Percentiles rank a stretch among this genome's conserved stretches.
These are phyloP conservation scores for Drosophila histrio DNA, from an alignment of 2,888 invertebrate genomes.

Conservation along the genomic window DNA sequence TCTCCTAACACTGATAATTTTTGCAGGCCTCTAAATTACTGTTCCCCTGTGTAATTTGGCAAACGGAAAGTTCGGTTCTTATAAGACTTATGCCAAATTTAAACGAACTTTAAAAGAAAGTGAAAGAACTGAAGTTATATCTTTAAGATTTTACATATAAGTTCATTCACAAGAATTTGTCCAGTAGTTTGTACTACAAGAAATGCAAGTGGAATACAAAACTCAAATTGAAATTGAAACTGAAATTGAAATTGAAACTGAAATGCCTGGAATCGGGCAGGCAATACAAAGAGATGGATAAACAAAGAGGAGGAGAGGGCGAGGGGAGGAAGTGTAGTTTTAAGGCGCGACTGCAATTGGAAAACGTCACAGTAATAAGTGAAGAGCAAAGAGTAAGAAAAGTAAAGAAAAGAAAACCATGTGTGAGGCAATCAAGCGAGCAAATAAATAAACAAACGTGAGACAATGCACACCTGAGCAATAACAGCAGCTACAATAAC, in stretches of 20 bases:
- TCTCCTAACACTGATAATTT: no score
- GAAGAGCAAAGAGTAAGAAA: constrained; percentile 1
- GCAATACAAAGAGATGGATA: background rate
- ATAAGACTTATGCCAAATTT: no score
- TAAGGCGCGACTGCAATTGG: constrained; percentile 46
- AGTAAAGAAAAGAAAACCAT: constrained; percentile 22
- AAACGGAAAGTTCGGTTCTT: no score
- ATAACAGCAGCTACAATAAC: constrained; percentile 38
- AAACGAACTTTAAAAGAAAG: no score
- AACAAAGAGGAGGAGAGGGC: background rate
- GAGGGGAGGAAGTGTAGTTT: background rate
- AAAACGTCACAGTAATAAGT: constrained; percentile 37
- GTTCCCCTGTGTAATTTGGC: no score
- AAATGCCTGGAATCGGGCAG: background rate
- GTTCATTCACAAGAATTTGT: background rate
- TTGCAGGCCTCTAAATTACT: no score
- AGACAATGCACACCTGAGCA: constrained; percentile 74
- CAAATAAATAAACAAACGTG: constrained; percentile 78
- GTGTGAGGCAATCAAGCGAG: constrained; percentile 64
- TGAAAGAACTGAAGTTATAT: no score
- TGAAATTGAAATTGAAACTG: constrained; percentile 10
- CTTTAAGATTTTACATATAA: background rate
- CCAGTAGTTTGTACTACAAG: background rate
- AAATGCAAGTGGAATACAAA: background rate
- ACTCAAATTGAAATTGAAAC: background rate